phyloP scores from a whole-genome alignment of 1,140 invertebrate genomes.

The Coboldia fuscipes region DNA sequence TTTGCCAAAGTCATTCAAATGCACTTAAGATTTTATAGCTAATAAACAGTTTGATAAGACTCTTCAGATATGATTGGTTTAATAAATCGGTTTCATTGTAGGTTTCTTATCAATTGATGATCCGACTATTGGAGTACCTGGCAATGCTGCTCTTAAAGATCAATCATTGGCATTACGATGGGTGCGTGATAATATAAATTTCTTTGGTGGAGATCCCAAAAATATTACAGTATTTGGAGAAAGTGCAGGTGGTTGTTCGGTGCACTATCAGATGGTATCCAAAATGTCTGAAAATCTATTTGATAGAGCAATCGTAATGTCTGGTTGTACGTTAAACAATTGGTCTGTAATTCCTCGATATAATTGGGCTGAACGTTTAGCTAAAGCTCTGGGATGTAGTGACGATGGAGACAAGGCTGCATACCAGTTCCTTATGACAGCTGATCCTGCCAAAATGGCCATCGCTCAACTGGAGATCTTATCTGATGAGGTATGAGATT shows the following conservation, averaged over 20 bases:
- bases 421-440: too few relatives aligned
- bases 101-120: conserved; percentile 32
- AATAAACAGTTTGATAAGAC: too few relatives aligned
- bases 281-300: conserved; percentile 21
- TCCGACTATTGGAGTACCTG: conserved; percentile 19
- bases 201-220: conserved; percentile 27
- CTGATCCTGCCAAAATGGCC: too few relatives aligned
- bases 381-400: conserved; percentile 13
- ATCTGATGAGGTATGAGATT: too few relatives aligned
- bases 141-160: conserved; percentile 32
- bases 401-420: conserved; percentile 7
- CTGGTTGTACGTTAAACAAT: conserved; percentile 15
- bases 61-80: too few relatives aligned
- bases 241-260: conserved; percentile 23
- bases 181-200: conserved; percentile 8
- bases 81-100: too few relatives aligned
- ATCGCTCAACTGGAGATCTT: too few relatives aligned
- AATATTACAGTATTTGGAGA: conserved; percentile 18
- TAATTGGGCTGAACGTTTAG: conserved; percentile 16
- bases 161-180: conserved; percentile 25
- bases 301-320: conserved; percentile 20
- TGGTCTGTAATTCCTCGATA: conserved; percentile 14
- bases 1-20: too few relatives aligned
- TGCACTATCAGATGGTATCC: conserved; percentile 34
- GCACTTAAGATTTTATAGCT: too few relatives aligned